phyloP scores from a whole-genome alignment of 1,140 invertebrate genomes.

The Drosophila biarmipes region DNA sequence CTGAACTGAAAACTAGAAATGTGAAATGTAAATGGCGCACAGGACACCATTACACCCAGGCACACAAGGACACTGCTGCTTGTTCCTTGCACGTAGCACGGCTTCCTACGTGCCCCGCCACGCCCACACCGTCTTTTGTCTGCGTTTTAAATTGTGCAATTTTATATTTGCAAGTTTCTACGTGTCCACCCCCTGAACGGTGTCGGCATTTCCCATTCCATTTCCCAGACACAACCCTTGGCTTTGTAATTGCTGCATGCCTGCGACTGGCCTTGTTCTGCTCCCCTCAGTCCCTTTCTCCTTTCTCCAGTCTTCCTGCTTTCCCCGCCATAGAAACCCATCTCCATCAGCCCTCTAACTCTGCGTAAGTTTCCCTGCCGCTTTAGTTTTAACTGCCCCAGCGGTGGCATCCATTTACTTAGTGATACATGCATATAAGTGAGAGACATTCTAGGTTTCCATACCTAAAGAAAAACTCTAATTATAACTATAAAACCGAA shows the following conservation, averaged over 20 bases:
- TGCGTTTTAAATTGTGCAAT: slow-evolving; percentile 80
- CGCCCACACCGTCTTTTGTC: slow-evolving; percentile 46
- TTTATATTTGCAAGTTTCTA: slow-evolving; percentile 81
- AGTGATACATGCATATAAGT: slow-evolving; percentile 10
- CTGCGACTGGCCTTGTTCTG: slow-evolving; percentile 46
- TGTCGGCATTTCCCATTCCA: neutral
- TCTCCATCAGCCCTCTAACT: slow-evolving; percentile 17
- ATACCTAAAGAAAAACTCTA: neutral
- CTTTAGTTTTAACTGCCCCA: slow-evolving; percentile 58
- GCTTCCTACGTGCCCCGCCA: slow-evolving; percentile 18
- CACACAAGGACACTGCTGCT: slow-evolving; percentile 41
- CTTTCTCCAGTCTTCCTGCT: neutral
- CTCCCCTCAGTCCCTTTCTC: neutral
- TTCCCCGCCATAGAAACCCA: neutral
- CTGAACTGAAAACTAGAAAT: slow-evolving; percentile 83
- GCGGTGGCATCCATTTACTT: slow-evolving; percentile 32
- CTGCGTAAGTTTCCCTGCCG: slow-evolving; percentile 59
- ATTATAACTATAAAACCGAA: too few species aligned
- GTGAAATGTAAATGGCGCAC: slow-evolving; percentile 80
- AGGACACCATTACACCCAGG: slow-evolving; percentile 54
- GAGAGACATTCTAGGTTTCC: neutral
- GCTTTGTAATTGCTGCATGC: slow-evolving; percentile 74
- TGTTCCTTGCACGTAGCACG: slow-evolving; percentile 58
- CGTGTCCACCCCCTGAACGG: slow-evolving; percentile 31
- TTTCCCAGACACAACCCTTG: slow-evolving; percentile 25